These are phyloP conservation scores for Plotosus lineatus DNA, from an alignment of 2,113 vertebrate species.

Conservation along the genomic window DNA sequence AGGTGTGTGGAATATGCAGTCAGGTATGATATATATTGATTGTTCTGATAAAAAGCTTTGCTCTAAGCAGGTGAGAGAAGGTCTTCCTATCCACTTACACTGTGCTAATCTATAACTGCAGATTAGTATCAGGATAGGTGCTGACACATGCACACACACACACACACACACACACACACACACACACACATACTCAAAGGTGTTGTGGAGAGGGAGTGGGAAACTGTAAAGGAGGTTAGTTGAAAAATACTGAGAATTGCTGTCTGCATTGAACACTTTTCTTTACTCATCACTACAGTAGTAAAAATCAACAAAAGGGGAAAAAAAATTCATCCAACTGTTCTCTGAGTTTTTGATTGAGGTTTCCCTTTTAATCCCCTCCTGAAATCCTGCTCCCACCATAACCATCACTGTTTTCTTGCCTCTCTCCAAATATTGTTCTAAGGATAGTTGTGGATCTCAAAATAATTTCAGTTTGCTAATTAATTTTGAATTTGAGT, in stretches of 20 bases:
- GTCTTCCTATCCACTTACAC: conserved; percentile 45
- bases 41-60: conserved; percentile 35
- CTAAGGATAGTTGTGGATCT: conserved; percentile 52
- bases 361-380: conserved; percentile 40
- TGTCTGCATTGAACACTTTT: conserved; percentile 36
- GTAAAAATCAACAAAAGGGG: too few species aligned
- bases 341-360: conserved; percentile 65
- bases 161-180: background rate
- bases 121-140: conserved; percentile 1
- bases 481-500: conserved; percentile 67
- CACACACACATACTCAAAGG: background rate
- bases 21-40: conserved; percentile 12
- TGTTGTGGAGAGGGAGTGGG: background rate
- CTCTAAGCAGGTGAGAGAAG: conserved; percentile 33
- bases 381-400: background rate
- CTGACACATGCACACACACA: background rate
- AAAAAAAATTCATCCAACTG: conserved; percentile 52
- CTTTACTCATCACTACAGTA: conserved; percentile 57
- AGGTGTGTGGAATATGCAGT: conserved; percentile 10
- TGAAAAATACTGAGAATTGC: conserved; percentile 38
- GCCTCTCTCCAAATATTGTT: conserved; percentile 32
- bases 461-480: conserved; percentile 71
- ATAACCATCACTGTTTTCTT: conserved; percentile 9
- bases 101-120: conserved; percentile 41
- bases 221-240: conserved; percentile 28